Percentiles rank a stretch among this genome's conserved stretches.
Conservation (phyloP, 2,888 invertebrate genomes). For the Pheosia tremula region DNA sequence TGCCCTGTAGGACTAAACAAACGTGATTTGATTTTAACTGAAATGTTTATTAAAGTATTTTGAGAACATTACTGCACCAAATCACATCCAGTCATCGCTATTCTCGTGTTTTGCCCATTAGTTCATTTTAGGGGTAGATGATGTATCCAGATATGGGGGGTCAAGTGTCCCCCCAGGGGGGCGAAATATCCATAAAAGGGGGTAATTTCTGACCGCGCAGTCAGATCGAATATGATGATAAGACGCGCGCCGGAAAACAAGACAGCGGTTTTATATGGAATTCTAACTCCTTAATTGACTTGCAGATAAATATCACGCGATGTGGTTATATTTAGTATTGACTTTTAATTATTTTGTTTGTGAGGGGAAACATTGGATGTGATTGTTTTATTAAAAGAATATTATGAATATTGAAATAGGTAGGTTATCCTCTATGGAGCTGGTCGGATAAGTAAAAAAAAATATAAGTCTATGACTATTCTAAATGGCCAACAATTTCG, state of each 20-base stretch:
- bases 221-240: conserved; percentile 80
- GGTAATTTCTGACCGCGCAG: conserved; percentile 78
- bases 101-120: conserved; percentile 68
- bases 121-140: conserved; percentile 81
- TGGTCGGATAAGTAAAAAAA: no score
- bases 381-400: neutral
- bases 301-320: conserved; percentile 71
- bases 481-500: no score
- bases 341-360: conserved; percentile 70
- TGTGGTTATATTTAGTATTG: conserved; percentile 62
- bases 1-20: no score
- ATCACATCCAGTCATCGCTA: conserved; percentile 52
- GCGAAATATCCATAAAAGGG: conserved; percentile 80
- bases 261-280: conserved; percentile 80
- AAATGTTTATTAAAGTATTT: no score
- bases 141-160: conserved; percentile 79
- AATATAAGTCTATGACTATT: no score
- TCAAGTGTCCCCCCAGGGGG: conserved; percentile 83
- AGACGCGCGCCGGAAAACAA: conserved; percentile 70
- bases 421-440: no score
- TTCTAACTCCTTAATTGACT: conserved; percentile 80
- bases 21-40: no score
- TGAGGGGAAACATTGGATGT: conserved; percentile 32
- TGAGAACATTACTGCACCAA: neutral
- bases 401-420: no score